A percentile compares a stretch with the other conserved stretches of the same genome.
Evolutionary conservation across 2,113 vertebrate genomes (phyloP).

Genomic region (Ptychochromis oligacanthus): DNA sequence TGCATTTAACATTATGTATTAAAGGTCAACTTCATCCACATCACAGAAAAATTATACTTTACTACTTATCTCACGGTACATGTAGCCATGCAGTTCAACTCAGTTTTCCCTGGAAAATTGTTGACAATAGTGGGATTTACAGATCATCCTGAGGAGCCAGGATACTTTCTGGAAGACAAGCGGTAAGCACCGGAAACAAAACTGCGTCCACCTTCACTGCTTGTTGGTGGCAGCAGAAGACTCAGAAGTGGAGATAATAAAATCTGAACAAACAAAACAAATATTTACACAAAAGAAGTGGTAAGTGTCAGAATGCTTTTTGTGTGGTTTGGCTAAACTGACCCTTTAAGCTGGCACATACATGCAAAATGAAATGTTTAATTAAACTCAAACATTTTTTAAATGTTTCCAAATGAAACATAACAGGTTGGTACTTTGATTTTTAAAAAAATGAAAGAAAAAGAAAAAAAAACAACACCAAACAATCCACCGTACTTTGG

Average conservation of each 20-base stretch:
- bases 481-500: conserved; percentile 33
- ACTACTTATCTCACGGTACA: background rate
- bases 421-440: conserved; percentile 25
- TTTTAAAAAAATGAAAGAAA: background rate
- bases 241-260: background rate
- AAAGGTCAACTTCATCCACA: conserved; percentile 6
- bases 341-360: conserved; percentile 6
- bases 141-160: background rate
- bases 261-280: background rate
- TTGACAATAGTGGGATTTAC: background rate
- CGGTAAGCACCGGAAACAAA: background rate
- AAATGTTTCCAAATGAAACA: conserved; percentile 64
- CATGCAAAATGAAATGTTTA: conserved; percentile 67
- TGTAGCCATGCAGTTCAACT: background rate
- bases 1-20: background rate
- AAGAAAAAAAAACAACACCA: conserved; percentile 4
- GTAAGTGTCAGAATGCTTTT: background rate
- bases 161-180: conserved; percentile 17
- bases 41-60: background rate
- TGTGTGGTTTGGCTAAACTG: background rate
- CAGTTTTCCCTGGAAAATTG: background rate
- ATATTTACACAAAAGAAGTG: background rate
- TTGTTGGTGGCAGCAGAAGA: background rate
- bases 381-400: conserved; percentile 64
- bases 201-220: background rate